Evolutionary conservation across 2,113 vertebrate genomes (phyloP).

Genomic region (Catharus bicknelli): DNA sequence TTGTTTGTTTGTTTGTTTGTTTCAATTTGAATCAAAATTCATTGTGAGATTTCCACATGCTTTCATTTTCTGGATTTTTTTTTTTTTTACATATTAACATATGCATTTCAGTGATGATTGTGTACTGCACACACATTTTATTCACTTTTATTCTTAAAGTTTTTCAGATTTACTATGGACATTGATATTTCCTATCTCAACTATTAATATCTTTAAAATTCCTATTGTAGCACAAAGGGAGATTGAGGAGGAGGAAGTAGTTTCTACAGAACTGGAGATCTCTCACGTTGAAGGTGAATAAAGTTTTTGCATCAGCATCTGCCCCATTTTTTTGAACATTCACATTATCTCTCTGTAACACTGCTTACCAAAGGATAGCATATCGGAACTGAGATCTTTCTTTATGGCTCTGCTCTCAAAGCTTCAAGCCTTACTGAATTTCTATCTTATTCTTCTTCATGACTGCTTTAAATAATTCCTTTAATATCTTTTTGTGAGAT

Average conservation of each 20-base stretch:
- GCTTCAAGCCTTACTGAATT: background rate
- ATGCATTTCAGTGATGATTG: background rate
- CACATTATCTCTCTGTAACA: background rate
- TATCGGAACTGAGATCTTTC: background rate
- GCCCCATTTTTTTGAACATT: background rate
- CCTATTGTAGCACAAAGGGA: constrained; percentile 62
- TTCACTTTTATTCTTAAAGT: background rate
- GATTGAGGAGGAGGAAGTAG: background rate
- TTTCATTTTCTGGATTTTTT: background rate
- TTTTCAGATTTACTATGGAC: background rate
- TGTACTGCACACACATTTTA: background rate
- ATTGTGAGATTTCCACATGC: background rate
- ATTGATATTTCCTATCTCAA: background rate
- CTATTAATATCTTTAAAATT: constrained; percentile 67
- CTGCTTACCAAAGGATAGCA: background rate
- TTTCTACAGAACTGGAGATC: constrained; percentile 70
- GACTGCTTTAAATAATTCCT: background rate
- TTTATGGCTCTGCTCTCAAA: background rate
- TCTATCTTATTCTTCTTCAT: background rate
- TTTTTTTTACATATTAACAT: background rate
- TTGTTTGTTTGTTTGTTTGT: background rate
- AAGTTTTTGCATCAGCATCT: background rate
- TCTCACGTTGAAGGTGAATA: constrained; percentile 54
- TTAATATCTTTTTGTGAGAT: background rate
- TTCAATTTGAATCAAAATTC: background rate